phyloP scores from a whole-genome alignment of 2,888 invertebrate genomes.

The Sinelater perroti region DNA sequence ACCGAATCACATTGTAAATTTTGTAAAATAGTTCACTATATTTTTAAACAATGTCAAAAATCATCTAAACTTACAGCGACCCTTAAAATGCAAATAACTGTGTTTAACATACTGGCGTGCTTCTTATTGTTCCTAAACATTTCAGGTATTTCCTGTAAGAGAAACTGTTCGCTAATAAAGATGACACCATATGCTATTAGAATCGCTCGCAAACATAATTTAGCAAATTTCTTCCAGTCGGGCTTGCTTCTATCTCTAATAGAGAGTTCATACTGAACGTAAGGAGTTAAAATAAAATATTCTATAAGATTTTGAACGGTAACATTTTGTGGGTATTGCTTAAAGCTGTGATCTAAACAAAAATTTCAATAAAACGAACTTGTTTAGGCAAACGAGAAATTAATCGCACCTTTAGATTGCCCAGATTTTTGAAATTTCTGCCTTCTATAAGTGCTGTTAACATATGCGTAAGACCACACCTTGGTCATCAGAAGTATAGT shows the following conservation, averaged over 20 bases:
- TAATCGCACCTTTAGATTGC: too few species aligned
- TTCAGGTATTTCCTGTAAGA: conserved; percentile 12
- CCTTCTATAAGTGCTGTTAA: conserved; percentile 13
- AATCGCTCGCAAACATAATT: not conserved
- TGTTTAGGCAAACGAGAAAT: too few species aligned
- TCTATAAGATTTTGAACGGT: conserved; percentile 6
- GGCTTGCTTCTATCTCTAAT: not conserved
- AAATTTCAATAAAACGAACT: too few species aligned
- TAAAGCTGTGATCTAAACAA: too few species aligned
- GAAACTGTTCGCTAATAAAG: conserved; percentile 1
- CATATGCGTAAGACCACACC: conserved; percentile 24
- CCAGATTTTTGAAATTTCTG: not conserved
- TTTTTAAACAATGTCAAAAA: not conserved
- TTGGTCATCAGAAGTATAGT: conserved; percentile 12
- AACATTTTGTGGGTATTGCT: conserved; percentile 16
- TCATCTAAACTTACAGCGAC: conserved; percentile 3
- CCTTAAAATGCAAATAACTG: not conserved
- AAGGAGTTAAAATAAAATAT: conserved; percentile 20
- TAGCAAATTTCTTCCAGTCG: conserved; percentile 9
- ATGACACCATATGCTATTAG: not conserved
- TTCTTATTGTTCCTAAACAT: not conserved
- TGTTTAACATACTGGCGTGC: not conserved
- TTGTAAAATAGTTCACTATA: not conserved
- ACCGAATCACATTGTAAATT: conserved; percentile 2
- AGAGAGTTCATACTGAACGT: conserved; percentile 11